These are phyloP conservation scores for Bradypodion pumilum DNA, from an alignment of 2,797 vertebrate genomes.

Conservation along the genomic window DNA sequence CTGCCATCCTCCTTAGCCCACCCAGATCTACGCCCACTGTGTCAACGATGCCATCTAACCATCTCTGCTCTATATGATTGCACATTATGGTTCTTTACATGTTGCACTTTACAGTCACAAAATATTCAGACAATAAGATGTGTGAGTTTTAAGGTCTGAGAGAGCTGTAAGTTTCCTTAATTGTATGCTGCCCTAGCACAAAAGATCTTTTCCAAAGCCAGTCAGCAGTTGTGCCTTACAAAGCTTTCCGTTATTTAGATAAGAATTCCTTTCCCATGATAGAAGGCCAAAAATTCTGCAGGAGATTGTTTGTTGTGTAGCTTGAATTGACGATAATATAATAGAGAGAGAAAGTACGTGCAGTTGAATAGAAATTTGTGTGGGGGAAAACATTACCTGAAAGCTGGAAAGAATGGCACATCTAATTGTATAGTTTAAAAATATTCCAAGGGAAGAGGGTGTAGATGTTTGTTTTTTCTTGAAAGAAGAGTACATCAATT, in stretches of 20 bases:
- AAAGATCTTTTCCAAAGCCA: conserved; percentile 40
- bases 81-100: background rate
- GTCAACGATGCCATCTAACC: too few relatives aligned
- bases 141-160: background rate
- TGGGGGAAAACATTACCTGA: background rate
- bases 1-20: too few relatives aligned
- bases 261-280: conserved; percentile 46
- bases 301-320: conserved; percentile 35
- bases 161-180: background rate
- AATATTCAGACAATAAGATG: background rate
- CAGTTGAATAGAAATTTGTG: conserved; percentile 22
- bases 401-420: background rate
- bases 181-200: conserved; percentile 1
- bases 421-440: background rate
- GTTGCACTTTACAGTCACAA: background rate
- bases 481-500: conserved; percentile 38
- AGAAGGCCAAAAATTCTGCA: conserved; percentile 49
- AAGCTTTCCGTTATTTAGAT: conserved; percentile 39
- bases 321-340: conserved; percentile 18
- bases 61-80: background rate
- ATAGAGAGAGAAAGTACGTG: conserved; percentile 3
- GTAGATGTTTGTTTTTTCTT: background rate
- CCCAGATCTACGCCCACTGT: too few relatives aligned
- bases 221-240: conserved; percentile 43
- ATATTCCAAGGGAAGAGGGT: background rate